phyloP scores from a whole-genome alignment of 1,140 invertebrate species.

The Drosophila bifasciata region DNA sequence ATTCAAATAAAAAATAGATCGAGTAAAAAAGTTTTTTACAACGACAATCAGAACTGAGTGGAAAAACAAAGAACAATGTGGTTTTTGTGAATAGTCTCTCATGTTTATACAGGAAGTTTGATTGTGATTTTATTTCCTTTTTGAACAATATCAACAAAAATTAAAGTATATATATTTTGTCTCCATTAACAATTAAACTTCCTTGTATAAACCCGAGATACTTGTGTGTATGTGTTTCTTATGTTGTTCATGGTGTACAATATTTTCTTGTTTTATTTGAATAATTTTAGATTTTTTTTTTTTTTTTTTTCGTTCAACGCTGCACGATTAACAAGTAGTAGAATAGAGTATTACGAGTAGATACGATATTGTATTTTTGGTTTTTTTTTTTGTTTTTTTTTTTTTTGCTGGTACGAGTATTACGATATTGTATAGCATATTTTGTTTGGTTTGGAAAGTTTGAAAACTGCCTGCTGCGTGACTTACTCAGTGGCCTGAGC shows the following conservation, averaged over 20 bases:
- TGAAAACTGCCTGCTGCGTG: constrained; percentile 79
- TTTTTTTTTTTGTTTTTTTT: constrained; percentile 27
- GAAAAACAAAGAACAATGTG: constrained; percentile 60
- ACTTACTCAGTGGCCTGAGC: constrained; percentile 99
- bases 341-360: constrained; percentile 70
- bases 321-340: constrained; percentile 76
- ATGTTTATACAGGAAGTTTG: neutral
- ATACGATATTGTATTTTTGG: constrained; percentile 51
- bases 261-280: constrained; percentile 2
- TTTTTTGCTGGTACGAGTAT: constrained; percentile 52
- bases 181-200: neutral
- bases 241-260: constrained; percentile 34
- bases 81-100: constrained; percentile 25
- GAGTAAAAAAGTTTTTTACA: constrained; percentile 61
- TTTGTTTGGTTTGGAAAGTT: constrained; percentile 58
- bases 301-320: constrained; percentile 64
- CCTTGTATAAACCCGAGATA: constrained; percentile 3
- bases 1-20: constrained; percentile 48
- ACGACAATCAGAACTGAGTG: constrained; percentile 76
- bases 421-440: constrained; percentile 75
- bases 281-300: constrained; percentile 28
- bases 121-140: neutral
- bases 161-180: neutral
- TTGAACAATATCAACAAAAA: neutral
- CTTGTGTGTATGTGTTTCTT: constrained; percentile 10